Evolutionary conservation across 2,888 invertebrate genomes (phyloP), one percentile per base, ranked within the genome.

Genomic region (Pheosia gnoma): DNA sequence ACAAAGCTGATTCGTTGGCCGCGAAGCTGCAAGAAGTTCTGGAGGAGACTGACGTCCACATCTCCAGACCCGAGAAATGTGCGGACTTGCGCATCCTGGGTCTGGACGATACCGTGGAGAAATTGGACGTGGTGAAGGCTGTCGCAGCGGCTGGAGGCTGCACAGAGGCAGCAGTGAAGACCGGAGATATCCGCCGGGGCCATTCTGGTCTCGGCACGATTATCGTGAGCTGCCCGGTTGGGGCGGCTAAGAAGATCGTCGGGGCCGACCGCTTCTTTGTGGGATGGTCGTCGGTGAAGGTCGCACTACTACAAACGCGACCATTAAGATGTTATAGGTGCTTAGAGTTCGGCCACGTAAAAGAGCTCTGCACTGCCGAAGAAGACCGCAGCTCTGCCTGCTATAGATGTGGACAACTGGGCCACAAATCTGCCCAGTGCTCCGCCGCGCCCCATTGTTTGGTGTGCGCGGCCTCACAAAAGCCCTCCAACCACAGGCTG

Each of bases 311-410:
- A 25, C 39, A 5, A 7, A 3, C 7, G 39, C 5, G 39, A 39
- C 39, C 39, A 6, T 7, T 39, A 7, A 5, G 39, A 5, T 39
- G 39, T 39, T 39, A 3, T 7, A 5, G 3, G 39, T 39, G 39
- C 39, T 3, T 1, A 25, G 25, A 25, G 2, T 2, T 25, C 1
- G 25, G 25, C 25, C 25, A 25, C 2, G 25, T 25, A 2, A 25
- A 25, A 25, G 25, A 2, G 25, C 25, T 25, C 25, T 25, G 25
- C 25, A 25, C 25, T 25, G 25, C 25, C 25, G 59, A 59, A 55
- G 63, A 59, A 56, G 57, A 51, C 63, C 57, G 61, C 57, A 62
- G 62, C 59, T 7, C 4, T 47, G 47, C 9, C 47, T 11, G 47
- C 4, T 9, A 2, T 4, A 4, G 10, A 9, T 11, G 47, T 47